These are phyloP conservation scores for Poicephalus gulielmi DNA, from an alignment of 2,113 vertebrate genomes.

Conservation along the genomic window DNA sequence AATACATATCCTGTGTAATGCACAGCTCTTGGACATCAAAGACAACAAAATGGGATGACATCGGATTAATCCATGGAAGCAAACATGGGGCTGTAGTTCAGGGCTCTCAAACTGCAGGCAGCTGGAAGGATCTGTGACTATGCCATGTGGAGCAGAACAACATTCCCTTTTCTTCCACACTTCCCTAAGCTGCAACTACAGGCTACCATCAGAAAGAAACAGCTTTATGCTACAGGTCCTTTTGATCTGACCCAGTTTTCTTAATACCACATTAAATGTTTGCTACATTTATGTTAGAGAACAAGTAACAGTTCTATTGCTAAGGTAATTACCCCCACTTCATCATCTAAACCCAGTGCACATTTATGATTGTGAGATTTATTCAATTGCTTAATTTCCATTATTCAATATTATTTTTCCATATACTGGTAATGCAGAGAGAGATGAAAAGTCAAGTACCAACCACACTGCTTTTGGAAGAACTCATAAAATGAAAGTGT, in stretches of 20 bases:
- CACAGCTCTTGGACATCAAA: not conserved
- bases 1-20: not conserved
- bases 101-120: not conserved
- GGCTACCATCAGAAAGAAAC: not conserved
- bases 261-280: not conserved
- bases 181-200: not conserved
- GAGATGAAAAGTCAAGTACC: not conserved
- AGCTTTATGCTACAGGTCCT: not conserved
- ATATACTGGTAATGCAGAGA: not conserved
- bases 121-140: accelerated
- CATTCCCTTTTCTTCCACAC: accelerated
- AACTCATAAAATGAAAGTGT: not conserved
- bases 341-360: accelerated
- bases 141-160: accelerated
- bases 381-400: not conserved
- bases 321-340: not conserved
- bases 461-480: not conserved
- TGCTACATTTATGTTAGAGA: not conserved
- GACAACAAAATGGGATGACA: not conserved
- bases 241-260: not conserved
- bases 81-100: accelerated
- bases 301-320: not conserved
- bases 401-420: not conserved
- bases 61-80: not conserved
- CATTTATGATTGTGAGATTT: not conserved